Conservation (phyloP, 2,888 invertebrate genomes). For the Laspeyria flexula region DNA sequence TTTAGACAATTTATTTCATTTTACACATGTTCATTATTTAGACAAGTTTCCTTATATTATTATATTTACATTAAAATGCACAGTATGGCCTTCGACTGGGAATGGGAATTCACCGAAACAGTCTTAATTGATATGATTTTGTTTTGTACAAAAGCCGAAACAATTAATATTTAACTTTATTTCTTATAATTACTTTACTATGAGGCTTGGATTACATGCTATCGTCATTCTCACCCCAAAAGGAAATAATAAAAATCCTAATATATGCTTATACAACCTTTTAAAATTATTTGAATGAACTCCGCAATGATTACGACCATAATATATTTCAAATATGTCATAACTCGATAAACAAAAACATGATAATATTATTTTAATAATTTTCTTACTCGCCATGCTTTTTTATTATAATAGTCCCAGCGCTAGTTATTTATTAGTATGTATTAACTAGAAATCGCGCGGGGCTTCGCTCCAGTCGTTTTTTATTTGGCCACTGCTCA, state of each 20-base stretch:
- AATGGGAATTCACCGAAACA: conserved; percentile 56
- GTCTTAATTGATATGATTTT: conserved; percentile 69
- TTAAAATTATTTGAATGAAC: too few relatives aligned
- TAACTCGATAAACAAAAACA: too few relatives aligned
- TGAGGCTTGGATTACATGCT: conserved; percentile 26
- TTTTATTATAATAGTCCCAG: too few relatives aligned
- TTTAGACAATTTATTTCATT: conserved; percentile 85
- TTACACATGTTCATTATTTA: conserved; percentile 83
- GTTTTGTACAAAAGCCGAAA: conserved; percentile 63
- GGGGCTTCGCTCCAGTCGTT: too few relatives aligned
- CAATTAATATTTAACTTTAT: conserved; percentile 45
- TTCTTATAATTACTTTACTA: conserved; percentile 54
- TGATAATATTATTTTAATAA: too few relatives aligned
- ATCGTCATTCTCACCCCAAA: not conserved
- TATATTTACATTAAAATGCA: conserved; percentile 83
- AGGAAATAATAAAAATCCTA: not conserved
- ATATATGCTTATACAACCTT: too few relatives aligned
- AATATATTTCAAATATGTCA: too few relatives aligned
- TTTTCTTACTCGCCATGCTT: too few relatives aligned
- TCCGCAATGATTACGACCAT: too few relatives aligned
- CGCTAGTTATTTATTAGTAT: too few relatives aligned
- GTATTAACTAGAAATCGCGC: too few relatives aligned
- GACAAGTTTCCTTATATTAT: conserved; percentile 72
- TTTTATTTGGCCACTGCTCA: too few relatives aligned
- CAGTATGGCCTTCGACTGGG: conserved; percentile 67